Evolutionary conservation across 2,888 invertebrate species (phyloP).

Genomic region (Pantelozetes paolii): DNA sequence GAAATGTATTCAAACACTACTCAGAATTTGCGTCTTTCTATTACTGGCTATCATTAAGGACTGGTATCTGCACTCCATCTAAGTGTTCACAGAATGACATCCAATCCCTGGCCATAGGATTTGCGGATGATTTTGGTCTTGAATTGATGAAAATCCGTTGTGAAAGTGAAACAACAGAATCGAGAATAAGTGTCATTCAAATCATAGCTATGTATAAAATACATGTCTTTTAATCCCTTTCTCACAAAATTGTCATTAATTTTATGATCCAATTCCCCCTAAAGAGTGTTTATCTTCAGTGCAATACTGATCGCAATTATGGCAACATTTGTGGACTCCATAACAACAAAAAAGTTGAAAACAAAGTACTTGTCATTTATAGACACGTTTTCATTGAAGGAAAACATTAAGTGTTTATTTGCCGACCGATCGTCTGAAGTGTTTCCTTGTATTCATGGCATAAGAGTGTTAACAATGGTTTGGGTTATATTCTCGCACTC

Average conservation of each 20-base stretch:
- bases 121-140: neutral
- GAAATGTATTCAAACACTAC: neutral
- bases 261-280: neutral
- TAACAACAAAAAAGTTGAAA: neutral
- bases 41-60: slow-evolving; percentile 41
- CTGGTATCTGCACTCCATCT: slow-evolving; percentile 41
- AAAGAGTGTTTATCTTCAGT: too few species aligned
- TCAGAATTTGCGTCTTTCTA: slow-evolving; percentile 29
- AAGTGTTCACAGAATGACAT: slow-evolving; percentile 40
- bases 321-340: neutral
- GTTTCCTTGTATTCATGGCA: slow-evolving; percentile 8
- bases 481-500: neutral
- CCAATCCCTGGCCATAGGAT: slow-evolving; percentile 18
- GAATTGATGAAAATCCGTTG: too few species aligned
- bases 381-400: slow-evolving; percentile 3
- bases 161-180: too few species aligned
- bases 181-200: too few species aligned
- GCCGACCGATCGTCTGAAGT: neutral
- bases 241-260: neutral
- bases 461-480: neutral
- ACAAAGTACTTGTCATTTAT: neutral
- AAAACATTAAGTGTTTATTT: neutral
- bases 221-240: neutral
- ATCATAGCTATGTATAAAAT: neutral
- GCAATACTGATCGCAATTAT: neutral